Evolutionary conservation across 2,888 invertebrate genomes (phyloP).

Genomic region (Tupiocoris notatus): DNA sequence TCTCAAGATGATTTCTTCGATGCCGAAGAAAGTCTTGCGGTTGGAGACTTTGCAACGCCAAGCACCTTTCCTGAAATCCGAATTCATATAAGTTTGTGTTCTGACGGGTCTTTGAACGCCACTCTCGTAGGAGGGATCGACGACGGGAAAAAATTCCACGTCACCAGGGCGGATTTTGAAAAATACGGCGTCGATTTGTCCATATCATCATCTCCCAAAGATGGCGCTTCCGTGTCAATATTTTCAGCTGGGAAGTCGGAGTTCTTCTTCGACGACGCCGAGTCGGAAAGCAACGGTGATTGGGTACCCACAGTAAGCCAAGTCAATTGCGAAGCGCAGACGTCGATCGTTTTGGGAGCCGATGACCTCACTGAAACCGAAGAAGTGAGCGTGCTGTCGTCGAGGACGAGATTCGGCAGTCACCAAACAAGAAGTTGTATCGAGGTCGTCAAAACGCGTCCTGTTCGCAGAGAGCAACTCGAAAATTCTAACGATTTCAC

Average conservation of each 20-base stretch:
- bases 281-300: not conserved
- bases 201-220: not conserved
- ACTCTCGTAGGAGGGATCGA: not conserved
- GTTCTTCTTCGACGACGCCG: not conserved
- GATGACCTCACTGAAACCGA: constrained; percentile 29
- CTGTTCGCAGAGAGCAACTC: not conserved
- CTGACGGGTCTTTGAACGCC: not conserved
- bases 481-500: not conserved
- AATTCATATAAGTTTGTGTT: not conserved
- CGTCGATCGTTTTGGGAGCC: constrained; percentile 16
- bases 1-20: not conserved
- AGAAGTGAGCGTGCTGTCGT: not conserved
- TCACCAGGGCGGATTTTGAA: not conserved
- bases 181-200: not conserved
- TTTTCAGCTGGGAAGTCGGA: not conserved
- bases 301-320: not conserved
- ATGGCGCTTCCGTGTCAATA: not conserved
- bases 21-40: not conserved
- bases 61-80: not conserved
- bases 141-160: not conserved
- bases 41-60: not conserved
- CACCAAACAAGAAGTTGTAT: not conserved
- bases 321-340: constrained; percentile 7
- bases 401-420: not conserved
- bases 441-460: not conserved